Percentiles rank a stretch among this genome's conserved stretches.
Conservation (phyloP, 2,113 vertebrate genomes). For the Thomomys bottae region DNA sequence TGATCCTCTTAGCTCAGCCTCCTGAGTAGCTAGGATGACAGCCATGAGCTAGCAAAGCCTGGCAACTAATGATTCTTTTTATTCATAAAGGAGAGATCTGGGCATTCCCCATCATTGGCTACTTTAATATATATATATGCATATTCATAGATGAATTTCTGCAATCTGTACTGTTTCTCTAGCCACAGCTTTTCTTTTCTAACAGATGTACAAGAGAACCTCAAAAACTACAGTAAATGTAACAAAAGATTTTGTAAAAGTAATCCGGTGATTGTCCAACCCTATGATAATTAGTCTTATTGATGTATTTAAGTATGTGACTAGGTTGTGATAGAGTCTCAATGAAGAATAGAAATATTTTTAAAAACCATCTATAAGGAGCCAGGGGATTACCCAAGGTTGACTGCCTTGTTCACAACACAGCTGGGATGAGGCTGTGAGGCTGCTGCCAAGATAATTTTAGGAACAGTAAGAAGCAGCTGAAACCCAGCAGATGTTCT, state of each 20-base stretch:
- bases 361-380: neutral
- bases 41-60: too few relatives aligned
- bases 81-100: neutral
- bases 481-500: neutral
- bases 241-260: conserved; percentile 20
- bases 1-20: too few relatives aligned
- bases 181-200: neutral
- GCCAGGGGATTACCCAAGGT: neutral
- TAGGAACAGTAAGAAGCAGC: neutral
- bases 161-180: neutral
- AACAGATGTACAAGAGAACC: neutral
- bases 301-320: neutral
- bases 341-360: neutral
- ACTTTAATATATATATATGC: neutral
- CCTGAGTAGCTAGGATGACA: too few relatives aligned
- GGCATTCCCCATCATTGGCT: neutral
- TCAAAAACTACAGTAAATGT: neutral
- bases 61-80: neutral
- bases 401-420: neutral
- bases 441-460: neutral
- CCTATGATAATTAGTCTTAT: neutral
- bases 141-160: neutral
- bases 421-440: neutral
- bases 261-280: conserved; percentile 4
- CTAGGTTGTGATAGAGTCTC: neutral